Conservation (phyloP, 2,113 vertebrate species). For the Alces alces region DNA sequence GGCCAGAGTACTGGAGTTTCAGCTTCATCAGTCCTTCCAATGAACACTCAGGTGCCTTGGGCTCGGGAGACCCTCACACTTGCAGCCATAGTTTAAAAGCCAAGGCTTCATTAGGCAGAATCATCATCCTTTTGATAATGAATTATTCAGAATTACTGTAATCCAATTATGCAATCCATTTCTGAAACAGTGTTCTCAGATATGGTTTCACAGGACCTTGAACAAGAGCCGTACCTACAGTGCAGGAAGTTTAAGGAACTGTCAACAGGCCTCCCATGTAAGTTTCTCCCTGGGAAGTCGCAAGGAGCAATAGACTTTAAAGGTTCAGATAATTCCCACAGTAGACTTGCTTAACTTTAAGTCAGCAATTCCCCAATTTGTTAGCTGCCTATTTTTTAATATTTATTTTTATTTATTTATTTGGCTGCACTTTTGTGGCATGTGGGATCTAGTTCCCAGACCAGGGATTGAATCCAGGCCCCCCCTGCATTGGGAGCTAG, state of each 20-base stretch:
- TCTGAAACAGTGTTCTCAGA: background rate
- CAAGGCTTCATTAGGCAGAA: background rate
- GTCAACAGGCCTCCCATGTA: background rate
- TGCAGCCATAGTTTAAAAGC: background rate
- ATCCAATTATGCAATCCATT: background rate
- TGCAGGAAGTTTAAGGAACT: background rate
- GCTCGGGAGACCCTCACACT: background rate
- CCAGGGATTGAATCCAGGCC: background rate
- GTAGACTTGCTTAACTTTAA: background rate
- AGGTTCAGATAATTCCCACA: background rate
- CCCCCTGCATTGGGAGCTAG: background rate
- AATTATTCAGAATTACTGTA: background rate
- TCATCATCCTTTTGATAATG: background rate
- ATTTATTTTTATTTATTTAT: background rate
- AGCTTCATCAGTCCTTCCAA: background rate
- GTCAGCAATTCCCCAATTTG: background rate
- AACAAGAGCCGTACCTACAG: background rate
- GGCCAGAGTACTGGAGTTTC: background rate
- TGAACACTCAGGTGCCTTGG: background rate
- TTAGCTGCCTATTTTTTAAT: background rate
- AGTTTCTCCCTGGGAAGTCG: background rate
- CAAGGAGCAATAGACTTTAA: background rate
- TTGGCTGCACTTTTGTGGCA: background rate
- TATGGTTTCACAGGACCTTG: background rate
- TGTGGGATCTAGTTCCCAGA: background rate